Evolutionary conservation across 2,888 invertebrate species (phyloP).

Genomic region (Melipona beecheii): DNA sequence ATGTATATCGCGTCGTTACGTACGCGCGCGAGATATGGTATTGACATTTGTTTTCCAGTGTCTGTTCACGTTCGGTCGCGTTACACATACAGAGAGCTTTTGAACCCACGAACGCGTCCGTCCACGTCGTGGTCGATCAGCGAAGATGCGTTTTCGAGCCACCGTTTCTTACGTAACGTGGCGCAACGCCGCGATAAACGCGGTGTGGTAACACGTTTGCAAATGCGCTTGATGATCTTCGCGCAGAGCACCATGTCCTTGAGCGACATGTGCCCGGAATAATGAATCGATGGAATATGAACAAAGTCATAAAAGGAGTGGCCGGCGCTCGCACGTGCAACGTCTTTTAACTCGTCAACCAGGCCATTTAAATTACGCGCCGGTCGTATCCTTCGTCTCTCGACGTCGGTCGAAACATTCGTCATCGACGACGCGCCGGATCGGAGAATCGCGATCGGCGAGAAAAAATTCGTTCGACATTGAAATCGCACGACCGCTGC

Average conservation of each 20-base stretch:
- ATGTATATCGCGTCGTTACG: neutral
- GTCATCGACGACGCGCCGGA: neutral
- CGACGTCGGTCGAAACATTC: neutral
- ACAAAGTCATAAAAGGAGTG: slow-evolving; percentile 52
- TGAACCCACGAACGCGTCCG: slow-evolving; percentile 6
- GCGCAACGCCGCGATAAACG: slow-evolving; percentile 22
- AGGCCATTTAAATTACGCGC: slow-evolving; percentile 33
- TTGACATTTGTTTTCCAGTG: neutral
- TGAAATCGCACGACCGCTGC: neutral
- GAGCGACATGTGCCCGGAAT: slow-evolving; percentile 55
- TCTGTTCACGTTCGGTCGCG: neutral
- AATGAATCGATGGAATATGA: slow-evolving; percentile 53
- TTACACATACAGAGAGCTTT: slow-evolving; percentile 11
- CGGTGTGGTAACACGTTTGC: slow-evolving; percentile 33
- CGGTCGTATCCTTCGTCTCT: slow-evolving; percentile 12
- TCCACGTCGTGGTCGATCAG: neutral
- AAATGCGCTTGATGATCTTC: slow-evolving; percentile 42
- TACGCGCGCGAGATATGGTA: neutral
- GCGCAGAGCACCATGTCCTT: slow-evolving; percentile 52
- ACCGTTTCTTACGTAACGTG: slow-evolving; percentile 44
- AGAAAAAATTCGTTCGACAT: slow-evolving; percentile 2
- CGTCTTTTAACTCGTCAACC: slow-evolving; percentile 18
- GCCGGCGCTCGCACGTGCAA: neutral
- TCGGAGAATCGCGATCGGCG: neutral
- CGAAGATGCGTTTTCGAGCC: slow-evolving; percentile 20